Evolutionary conservation across 2,797 vertebrate genomes (phyloP), one percentile per base, ranked within the genome.

Genomic region (Lutjanus campechanus): DNA sequence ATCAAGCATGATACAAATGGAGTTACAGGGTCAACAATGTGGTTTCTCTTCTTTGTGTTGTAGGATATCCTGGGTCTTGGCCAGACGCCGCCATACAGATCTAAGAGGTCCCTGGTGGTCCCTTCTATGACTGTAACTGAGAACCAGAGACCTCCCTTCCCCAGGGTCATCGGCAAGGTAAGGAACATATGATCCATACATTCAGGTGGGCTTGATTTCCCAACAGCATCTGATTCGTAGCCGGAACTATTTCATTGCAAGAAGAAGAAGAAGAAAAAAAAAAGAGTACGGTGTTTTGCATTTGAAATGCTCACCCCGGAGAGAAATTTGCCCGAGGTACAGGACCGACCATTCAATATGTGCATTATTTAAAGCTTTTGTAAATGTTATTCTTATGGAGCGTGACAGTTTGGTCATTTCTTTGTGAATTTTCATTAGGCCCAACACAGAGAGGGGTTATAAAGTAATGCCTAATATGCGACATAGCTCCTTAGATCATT

Each of bases 141-240:
- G 94, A 98, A 97, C 92, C 97, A 97, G 93, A 96, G 98, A 87
- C 93, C 96, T 22, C 97, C 97, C 0, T 99, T 99, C 69, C 98
- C 98, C 46, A 96, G 95, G 90, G 69, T 81, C 54, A 96, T 98
- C 51, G 98, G 98, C 94, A 97, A 85, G 97, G 98, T 99, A 96
- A 96, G 96, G 59, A 77, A 68, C 40, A 22, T 58, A 55, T 0
- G 0, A 4, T 59, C 17, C 15, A 8, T 0, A 76, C 55, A 55
- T 44, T 56, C 60, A 66, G 17, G 22, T 60, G 40, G 51, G 7
- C 20, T 82, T 51, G 20, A 74, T 74, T 76, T 69, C 40, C 46
- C 20, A 58, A 47, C 50, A 19, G 16, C 12, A 56, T 44, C 6
- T 2, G 16, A 25, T 29, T 71, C 36, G 60, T 12, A 53, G n/a